Evolutionary conservation across 2,113 vertebrate species (phyloP).

Genomic region (Ranitomeya variabilis): DNA sequence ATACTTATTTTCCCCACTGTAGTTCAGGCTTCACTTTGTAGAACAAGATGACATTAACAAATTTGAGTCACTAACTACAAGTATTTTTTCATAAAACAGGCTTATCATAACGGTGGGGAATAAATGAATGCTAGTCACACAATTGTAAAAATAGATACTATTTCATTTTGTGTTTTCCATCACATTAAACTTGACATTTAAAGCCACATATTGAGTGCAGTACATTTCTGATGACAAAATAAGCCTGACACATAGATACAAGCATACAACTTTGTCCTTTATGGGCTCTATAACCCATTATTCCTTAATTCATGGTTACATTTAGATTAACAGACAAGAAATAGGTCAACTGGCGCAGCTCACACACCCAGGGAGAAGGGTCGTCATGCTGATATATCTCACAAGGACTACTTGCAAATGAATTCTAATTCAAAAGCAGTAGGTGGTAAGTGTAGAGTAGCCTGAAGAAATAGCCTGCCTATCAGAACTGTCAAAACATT

Average conservation of each 20-base stretch:
- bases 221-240: background rate
- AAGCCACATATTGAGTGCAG: background rate
- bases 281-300: background rate
- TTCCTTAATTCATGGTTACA: background rate
- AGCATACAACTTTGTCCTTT: background rate
- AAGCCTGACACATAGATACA: background rate
- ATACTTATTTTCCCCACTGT: too few species aligned
- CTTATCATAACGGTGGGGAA: too few species aligned
- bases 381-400: background rate
- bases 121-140: too few species aligned
- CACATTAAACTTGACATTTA: background rate
- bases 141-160: too few species aligned
- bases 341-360: background rate
- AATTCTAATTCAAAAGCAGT: slow-evolving; percentile 23
- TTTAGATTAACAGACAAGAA: background rate
- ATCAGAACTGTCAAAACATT: slow-evolving; percentile 24
- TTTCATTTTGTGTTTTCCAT: background rate
- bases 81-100: too few species aligned
- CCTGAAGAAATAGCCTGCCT: background rate
- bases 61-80: too few species aligned
- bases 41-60: too few species aligned
- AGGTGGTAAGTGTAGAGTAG: slow-evolving; percentile 1
- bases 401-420: background rate
- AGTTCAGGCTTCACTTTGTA: too few species aligned
- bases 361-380: background rate